Percentiles rank a stretch among this genome's conserved stretches.
Conservation (phyloP, 1,140 invertebrate genomes). For the Amyelois transitella region DNA sequence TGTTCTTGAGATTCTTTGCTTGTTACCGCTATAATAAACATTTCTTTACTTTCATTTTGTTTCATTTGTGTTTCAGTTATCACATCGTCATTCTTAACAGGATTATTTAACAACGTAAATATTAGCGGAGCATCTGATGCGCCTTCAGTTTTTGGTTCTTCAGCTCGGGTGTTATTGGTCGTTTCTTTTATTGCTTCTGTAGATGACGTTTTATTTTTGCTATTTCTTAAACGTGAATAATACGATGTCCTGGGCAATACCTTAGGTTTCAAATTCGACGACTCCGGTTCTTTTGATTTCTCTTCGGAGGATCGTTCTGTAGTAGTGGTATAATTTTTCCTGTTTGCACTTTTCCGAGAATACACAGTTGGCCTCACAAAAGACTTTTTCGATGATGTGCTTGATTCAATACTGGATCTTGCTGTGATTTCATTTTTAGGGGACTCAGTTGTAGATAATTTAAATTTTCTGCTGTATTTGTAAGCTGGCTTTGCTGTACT, state of each 20-base stretch:
- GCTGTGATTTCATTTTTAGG: constrained; percentile 22
- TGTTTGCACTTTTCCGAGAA: not conserved
- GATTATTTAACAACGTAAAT: constrained; percentile 40
- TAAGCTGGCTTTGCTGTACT: constrained; percentile 31
- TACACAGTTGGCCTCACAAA: constrained; percentile 21
- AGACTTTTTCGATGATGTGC: constrained; percentile 34
- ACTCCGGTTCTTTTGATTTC: constrained; percentile 9
- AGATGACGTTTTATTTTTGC: constrained; percentile 27
- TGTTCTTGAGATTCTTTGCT: constrained; percentile 52
- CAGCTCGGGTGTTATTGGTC: constrained; percentile 16
- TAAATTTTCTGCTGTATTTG: constrained; percentile 58
- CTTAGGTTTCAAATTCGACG: constrained; percentile 23
- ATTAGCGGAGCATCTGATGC: constrained; percentile 47
- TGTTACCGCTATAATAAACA: constrained; percentile 42
- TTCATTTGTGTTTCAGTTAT: constrained; percentile 9
- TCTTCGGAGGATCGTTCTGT: not conserved
- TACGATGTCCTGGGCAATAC: constrained; percentile 49
- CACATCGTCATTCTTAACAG: constrained; percentile 16
- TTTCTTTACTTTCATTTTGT: constrained; percentile 24
- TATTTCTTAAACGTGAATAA: constrained; percentile 48
- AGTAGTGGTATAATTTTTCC: not conserved
- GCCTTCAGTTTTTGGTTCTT: constrained; percentile 43
- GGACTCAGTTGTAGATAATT: constrained; percentile 35
- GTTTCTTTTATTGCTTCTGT: constrained; percentile 18
- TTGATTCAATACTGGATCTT: constrained; percentile 29